A percentile compares a stretch with the other conserved stretches of the same genome.
Conservation (phyloP, 2,113 vertebrate species). For the Panthera uncia region DNA sequence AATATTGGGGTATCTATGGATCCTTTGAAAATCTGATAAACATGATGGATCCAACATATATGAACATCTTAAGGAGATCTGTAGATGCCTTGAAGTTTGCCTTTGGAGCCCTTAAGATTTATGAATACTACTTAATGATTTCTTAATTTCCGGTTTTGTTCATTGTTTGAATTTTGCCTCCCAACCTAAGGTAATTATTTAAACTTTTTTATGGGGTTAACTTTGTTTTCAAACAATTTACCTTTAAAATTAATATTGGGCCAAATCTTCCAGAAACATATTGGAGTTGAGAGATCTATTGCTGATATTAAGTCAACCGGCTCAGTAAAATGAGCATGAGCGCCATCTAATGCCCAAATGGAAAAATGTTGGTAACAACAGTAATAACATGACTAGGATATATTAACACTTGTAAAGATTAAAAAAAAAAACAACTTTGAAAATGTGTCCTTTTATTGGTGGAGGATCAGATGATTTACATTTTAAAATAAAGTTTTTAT, state of each 20-base stretch:
- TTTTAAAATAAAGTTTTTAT: not conserved
- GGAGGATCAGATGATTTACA: not conserved
- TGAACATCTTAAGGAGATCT: not conserved
- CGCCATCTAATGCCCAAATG: slow-evolving; percentile 44
- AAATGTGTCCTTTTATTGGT: not conserved
- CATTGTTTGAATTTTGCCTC: not conserved
- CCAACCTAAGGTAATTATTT: not conserved
- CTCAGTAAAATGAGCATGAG: slow-evolving; percentile 4
- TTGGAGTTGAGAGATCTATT: not conserved
- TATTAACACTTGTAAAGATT: not conserved
- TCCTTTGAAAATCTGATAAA: not conserved
- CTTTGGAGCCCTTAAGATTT: not conserved
- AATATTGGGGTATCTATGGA: not conserved
- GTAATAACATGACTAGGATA: not conserved
- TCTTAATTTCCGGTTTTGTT: not conserved
- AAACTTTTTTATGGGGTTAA: not conserved
- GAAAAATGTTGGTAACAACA: not conserved
- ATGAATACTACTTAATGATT: not conserved
- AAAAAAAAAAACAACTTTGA: not conserved
- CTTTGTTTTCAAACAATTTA: not conserved
- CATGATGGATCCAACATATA: not conserved
- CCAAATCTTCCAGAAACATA: not conserved
- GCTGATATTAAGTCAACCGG: not conserved
- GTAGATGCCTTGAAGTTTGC: not conserved
- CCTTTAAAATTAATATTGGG: not conserved